Base-by-base conservation (phyloP, 2,888 invertebrate genomes). In the Lycia hirtaria region DNA sequence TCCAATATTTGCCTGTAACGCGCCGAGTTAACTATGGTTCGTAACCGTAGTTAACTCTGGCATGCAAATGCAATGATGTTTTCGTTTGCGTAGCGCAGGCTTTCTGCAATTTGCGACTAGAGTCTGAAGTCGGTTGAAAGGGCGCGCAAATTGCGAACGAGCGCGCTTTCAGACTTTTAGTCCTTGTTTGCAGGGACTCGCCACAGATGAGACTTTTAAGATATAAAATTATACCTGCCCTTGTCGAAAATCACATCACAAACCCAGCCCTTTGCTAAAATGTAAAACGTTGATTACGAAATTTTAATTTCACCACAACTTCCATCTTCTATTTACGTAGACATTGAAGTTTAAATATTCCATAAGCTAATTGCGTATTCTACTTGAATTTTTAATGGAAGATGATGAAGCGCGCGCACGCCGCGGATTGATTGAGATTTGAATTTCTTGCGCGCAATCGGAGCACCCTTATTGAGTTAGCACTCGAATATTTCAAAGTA, bases 381-480 rank as follows among this genome's bases (percentile, higher is more conserved):
- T 72, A 75, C 79, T 82, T 85, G 87, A 90, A 88, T 88, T 87
- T 89, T 89, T 87, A 87, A 91, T 90, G 83, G 83, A 86, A 83
- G 80, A 78, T 85, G 83, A 85, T 81, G 77, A 82, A 85, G 76
- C 72, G 81, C 72, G 81, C 80, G 79, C 72, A 79, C 78, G 74
- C 78, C 69, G 67, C 70, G 73, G 81, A 87, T 88, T 89, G 89
- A 90, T 91, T 88, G 86, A 81, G 82, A 85, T 89, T 91, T 88
- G 83, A 88, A 89, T 88, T 85, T 85, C 83, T 85, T 81, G 83
- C 79, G 81, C 80, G 74, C 85, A 85, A 83, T 84, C 82, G 83
- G 79, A 80, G 73, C 74, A 73, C 78, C 73, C 73, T 83, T 84
- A 88, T 88, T 84, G 80, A 83, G 85, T 89, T 88, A 88, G 77